Percentiles rank a stretch among this genome's conserved stretches.
These are phyloP conservation scores for Silurus asotus DNA, from an alignment of 2,113 vertebrate genomes.

Conservation along the genomic window DNA sequence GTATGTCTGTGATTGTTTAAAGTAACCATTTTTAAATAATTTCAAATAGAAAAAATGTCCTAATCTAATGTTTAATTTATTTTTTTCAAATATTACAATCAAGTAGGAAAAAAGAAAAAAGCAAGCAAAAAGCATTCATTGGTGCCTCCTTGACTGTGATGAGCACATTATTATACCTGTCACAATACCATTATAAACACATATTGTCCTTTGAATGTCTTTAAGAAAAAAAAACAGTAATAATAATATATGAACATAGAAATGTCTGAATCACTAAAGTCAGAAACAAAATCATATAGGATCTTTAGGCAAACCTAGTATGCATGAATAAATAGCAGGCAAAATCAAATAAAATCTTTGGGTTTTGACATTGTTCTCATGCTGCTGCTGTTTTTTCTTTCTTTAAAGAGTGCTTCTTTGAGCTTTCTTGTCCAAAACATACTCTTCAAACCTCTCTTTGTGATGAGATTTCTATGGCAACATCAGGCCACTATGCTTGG, in stretches of 20 bases:
- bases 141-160: not conserved
- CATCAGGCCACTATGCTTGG: slow-evolving; percentile 25
- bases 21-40: not conserved
- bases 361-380: not conserved
- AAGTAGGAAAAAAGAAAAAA: not conserved
- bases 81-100: not conserved
- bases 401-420: not conserved
- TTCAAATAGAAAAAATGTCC: not conserved
- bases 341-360: not conserved
- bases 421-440: not conserved
- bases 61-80: not conserved
- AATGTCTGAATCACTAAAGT: not conserved
- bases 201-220: not conserved
- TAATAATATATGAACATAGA: not conserved
- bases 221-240: not conserved
- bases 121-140: not conserved
- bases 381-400: not conserved
- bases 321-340: not conserved
- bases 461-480: slow-evolving; percentile 47
- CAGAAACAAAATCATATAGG: not conserved
- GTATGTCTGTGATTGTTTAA: not conserved
- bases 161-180: not conserved
- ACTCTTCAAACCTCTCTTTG: slow-evolving; percentile 12
- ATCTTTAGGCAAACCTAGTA: not conserved
- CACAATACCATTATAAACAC: not conserved